These are phyloP conservation scores for Notothenia coriiceps DNA, from an alignment of 2,113 vertebrate species.

Conservation along the genomic window DNA sequence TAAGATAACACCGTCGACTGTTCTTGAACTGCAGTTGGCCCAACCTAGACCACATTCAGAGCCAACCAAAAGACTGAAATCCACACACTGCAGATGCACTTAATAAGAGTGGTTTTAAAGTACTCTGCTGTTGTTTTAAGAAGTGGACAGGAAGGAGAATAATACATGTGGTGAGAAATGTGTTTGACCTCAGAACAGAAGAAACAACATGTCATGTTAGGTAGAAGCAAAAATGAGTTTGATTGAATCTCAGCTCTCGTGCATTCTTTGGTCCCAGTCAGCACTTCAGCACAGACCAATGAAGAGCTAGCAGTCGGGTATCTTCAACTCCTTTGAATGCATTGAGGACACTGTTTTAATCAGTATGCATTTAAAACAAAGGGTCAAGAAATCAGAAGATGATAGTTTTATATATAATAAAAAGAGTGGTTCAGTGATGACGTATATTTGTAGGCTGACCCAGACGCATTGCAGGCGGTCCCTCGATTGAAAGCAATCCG, in stretches of 20 bases:
- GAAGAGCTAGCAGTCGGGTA: conserved; percentile 7
- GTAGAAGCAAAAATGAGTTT: conserved; percentile 5
- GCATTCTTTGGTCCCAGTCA: conserved; percentile 19
- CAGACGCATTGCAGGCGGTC: too few relatives aligned
- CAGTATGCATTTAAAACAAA: not conserved
- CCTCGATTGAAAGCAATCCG: too few relatives aligned
- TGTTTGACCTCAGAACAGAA: conserved; percentile 52
- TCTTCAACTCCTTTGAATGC: not conserved
- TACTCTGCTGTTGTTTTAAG: conserved; percentile 31
- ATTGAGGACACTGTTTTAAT: conserved; percentile 6
- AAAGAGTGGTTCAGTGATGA: not conserved
- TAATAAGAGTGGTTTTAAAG: conserved; percentile 46
- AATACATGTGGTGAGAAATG: conserved; percentile 37
- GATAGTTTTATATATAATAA: too few relatives aligned
- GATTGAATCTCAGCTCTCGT: conserved; percentile 1
- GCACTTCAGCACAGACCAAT: not conserved
- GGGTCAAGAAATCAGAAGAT: not conserved
- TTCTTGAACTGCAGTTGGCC: not conserved
- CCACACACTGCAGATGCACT: conserved; percentile 21
- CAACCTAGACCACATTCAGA: not conserved
- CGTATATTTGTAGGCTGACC: too few relatives aligned
- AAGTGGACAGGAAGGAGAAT: conserved; percentile 15
- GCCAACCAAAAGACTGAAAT: conserved; percentile 37
- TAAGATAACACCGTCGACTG: not conserved
- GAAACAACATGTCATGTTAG: conserved; percentile 27